A percentile compares a stretch with the other conserved stretches of the same genome.
Evolutionary conservation across 2,797 vertebrate species (phyloP).

Genomic region (Poeciliopsis turneri): DNA sequence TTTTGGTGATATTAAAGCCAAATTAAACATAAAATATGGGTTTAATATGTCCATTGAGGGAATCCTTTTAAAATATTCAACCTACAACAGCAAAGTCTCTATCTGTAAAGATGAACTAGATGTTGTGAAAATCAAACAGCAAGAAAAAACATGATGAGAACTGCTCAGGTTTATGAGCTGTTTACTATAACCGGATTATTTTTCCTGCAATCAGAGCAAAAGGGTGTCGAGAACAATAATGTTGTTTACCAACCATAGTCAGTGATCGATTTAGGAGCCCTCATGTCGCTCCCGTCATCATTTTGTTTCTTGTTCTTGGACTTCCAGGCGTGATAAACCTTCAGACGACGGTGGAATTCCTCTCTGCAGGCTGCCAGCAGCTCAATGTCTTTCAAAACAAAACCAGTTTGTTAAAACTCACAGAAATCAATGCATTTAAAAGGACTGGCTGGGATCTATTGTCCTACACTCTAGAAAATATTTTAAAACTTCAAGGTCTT

Average conservation of each 20-base stretch:
- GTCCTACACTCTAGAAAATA: not conserved
- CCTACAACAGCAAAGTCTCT: not conserved
- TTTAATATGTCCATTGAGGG: not conserved
- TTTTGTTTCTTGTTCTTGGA: conserved; percentile 98
- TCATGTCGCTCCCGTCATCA: conserved; percentile 87
- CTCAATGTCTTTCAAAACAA: conserved; percentile 88
- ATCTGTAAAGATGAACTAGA: not conserved
- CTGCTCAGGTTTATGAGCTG: too few species aligned
- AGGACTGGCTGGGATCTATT: not conserved
- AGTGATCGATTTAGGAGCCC: conserved; percentile 95
- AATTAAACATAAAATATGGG: not conserved
- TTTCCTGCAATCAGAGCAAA: not conserved
- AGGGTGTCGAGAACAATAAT: not conserved
- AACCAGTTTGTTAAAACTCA: not conserved
- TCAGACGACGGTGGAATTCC: conserved; percentile 97
- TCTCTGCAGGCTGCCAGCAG: conserved; percentile 96
- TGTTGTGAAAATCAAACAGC: not conserved
- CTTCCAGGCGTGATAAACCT: conserved; percentile 99
- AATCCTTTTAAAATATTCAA: not conserved
- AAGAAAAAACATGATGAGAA: not conserved
- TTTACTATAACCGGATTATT: not conserved
- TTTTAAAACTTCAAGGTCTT: not conserved
- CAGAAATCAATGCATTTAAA: not conserved
- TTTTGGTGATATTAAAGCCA: not conserved
- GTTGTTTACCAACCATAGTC: conserved; percentile 88